Percentiles rank a stretch among this genome's conserved stretches.
These are phyloP conservation scores for Drosophila guanche DNA, from an alignment of 1,140 invertebrate species.

Conservation along the genomic window DNA sequence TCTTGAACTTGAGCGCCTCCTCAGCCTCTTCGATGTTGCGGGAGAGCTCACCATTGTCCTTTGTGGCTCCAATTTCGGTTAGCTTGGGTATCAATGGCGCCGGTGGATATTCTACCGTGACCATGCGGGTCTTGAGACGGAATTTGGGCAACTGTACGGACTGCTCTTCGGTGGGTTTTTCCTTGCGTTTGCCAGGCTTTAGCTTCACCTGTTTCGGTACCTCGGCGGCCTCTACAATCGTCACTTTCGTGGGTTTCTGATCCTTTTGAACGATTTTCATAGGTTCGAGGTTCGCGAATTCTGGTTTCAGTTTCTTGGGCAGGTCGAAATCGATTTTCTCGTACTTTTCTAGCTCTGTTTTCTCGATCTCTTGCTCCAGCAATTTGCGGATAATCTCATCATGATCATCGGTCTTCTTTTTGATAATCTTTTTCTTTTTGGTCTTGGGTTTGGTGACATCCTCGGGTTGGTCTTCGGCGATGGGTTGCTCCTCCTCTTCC, in stretches of 20 bases:
- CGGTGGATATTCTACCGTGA: conserved; percentile 71
- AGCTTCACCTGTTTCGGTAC: conserved; percentile 73
- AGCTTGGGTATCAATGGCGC: conserved; percentile 52
- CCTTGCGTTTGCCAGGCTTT: conserved; percentile 75
- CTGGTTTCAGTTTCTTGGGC: conserved; percentile 79
- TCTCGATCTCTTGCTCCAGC: conserved; percentile 78
- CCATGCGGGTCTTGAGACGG: conserved; percentile 75
- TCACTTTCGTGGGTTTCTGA: conserved; percentile 78
- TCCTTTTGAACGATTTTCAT: conserved; percentile 76
- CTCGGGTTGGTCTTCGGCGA: conserved; percentile 31
- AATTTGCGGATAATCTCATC: conserved; percentile 76
- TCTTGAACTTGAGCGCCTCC: conserved; percentile 72
- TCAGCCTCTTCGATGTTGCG: conserved; percentile 82
- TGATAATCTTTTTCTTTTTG: conserved; percentile 74
- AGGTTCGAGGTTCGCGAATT: conserved; percentile 69
- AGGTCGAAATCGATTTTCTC: conserved; percentile 75
- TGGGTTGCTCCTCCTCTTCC: conserved; percentile 59
- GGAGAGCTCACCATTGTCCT: conserved; percentile 72
- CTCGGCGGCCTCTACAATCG: conserved; percentile 72
- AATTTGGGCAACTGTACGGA: conserved; percentile 69
- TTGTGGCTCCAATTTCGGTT: conserved; percentile 60
- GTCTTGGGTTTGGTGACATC: conserved; percentile 62
- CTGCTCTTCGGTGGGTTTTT: conserved; percentile 69
- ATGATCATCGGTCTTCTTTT: conserved; percentile 78
- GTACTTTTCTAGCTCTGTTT: conserved; percentile 81